phyloP scores from a whole-genome alignment of 2,797 vertebrate genomes.

The Lutjanus argentimaculatus region DNA sequence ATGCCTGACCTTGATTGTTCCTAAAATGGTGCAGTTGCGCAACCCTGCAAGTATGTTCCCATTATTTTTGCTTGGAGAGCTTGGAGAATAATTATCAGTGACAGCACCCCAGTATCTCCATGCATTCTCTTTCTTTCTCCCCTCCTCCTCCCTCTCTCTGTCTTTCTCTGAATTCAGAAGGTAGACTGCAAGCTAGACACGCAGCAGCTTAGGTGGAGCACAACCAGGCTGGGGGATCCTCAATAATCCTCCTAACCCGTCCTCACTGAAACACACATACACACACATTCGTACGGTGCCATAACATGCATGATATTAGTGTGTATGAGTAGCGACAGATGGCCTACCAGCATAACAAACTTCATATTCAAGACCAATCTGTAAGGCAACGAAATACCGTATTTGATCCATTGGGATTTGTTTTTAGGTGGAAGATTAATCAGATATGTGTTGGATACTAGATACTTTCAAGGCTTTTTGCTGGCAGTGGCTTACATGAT shows the following conservation, averaged over 20 bases:
- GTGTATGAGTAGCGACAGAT: constrained; percentile 6
- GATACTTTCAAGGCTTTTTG: not conserved
- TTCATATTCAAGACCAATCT: not conserved
- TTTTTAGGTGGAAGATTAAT: not conserved
- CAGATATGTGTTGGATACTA: not conserved
- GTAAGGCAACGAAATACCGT: not conserved
- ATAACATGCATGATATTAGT: not conserved
- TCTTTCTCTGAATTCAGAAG: constrained; percentile 19
- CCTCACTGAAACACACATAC: constrained; percentile 10
- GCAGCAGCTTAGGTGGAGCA: constrained; percentile 53
- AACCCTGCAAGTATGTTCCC: constrained; percentile 8
- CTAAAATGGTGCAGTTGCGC: not conserved
- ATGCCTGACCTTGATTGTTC: constrained; percentile 2
- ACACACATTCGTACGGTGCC: not conserved
- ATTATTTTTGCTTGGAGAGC: constrained; percentile 30
- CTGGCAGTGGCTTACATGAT: not conserved
- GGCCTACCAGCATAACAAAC: constrained; percentile 2
- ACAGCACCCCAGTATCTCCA: not conserved
- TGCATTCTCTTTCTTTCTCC: not conserved
- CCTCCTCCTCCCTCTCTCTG: not conserved
- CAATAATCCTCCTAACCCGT: constrained; percentile 50
- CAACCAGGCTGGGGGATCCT: constrained; percentile 38
- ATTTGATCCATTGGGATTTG: not conserved
- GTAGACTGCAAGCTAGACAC: constrained; percentile 51
- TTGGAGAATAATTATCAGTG: constrained; percentile 6